A percentile compares a stretch with the other conserved stretches of the same genome.
Conservation (phyloP, 1,140 invertebrate genomes). For the Atta colombica region DNA sequence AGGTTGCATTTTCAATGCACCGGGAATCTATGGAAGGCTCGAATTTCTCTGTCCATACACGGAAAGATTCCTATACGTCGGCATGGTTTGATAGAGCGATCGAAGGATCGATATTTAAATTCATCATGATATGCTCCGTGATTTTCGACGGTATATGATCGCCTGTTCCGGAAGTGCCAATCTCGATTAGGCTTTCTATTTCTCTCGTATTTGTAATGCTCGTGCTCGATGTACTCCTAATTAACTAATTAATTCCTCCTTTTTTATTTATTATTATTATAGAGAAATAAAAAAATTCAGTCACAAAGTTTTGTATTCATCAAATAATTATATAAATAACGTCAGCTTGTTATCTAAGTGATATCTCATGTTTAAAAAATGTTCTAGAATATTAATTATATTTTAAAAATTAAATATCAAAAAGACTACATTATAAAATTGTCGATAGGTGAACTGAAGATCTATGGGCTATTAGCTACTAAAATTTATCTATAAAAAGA, state of each 20-base stretch:
- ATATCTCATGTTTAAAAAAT: no score
- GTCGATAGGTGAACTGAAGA: no score
- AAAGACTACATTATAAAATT: no score
- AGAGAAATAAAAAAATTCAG: no score
- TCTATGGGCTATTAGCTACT: no score
- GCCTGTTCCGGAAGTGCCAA: conserved; percentile 57
- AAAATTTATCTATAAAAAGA: no score
- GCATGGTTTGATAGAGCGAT: conserved; percentile 29
- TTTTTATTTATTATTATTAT: not conserved
- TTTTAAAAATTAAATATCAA: no score
- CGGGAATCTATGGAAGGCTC: conserved; percentile 71
- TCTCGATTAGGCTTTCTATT: conserved; percentile 22
- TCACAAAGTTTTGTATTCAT: no score
- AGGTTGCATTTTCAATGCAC: conserved; percentile 83
- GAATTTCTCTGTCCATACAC: conserved; percentile 78
- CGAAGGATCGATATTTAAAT: conserved; percentile 69
- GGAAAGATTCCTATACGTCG: conserved; percentile 40
- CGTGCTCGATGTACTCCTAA: not conserved
- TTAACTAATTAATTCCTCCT: not conserved
- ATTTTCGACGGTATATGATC: conserved; percentile 23
- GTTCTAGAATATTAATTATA: no score
- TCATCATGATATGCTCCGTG: conserved; percentile 36
- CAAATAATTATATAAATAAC: no score
- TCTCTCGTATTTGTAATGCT: not conserved
- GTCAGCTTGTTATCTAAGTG: no score